Percentiles rank a stretch among this genome's conserved stretches.
These are phyloP conservation scores for Armadillidium nasatum DNA, from an alignment of 1,140 invertebrate genomes.

Conservation along the genomic window DNA sequence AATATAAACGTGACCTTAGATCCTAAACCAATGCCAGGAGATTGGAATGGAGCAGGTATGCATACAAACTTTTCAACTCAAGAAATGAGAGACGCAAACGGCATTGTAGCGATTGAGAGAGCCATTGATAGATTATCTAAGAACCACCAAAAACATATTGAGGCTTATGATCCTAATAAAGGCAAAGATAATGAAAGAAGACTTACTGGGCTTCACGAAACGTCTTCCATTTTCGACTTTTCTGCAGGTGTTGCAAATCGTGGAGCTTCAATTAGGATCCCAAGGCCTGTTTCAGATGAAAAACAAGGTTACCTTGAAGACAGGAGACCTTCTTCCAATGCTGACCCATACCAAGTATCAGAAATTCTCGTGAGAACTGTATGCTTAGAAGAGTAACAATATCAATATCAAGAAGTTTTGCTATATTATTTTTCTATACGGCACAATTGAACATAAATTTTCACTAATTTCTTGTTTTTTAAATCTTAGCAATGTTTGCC, in stretches of 20 bases:
- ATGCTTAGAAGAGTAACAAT: slow-evolving; percentile 58
- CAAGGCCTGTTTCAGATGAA: slow-evolving; percentile 75
- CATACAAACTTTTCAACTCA: slow-evolving; percentile 81
- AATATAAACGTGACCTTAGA: slow-evolving; percentile 80
- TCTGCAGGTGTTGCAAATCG: slow-evolving; percentile 60
- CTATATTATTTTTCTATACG: too few species aligned
- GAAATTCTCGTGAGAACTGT: slow-evolving; percentile 68
- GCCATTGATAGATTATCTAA: slow-evolving; percentile 76
- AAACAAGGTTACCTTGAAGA: slow-evolving; percentile 91
- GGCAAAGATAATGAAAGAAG: slow-evolving; percentile 77
- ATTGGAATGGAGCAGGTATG: slow-evolving; percentile 90
- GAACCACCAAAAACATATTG: slow-evolving; percentile 79
- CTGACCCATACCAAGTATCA: slow-evolving; percentile 79
- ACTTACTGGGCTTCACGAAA: slow-evolving; percentile 77
- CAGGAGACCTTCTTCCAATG: slow-evolving; percentile 86
- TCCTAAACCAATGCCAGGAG: slow-evolving; percentile 74
- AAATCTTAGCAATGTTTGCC: too few species aligned
- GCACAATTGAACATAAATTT: too few species aligned
- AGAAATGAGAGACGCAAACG: slow-evolving; percentile 31
- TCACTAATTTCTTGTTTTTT: too few species aligned
- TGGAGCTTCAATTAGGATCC: slow-evolving; percentile 62
- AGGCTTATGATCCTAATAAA: slow-evolving; percentile 78
- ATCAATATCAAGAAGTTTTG: not conserved
- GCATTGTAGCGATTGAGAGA: slow-evolving; percentile 62
- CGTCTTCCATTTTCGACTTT: slow-evolving; percentile 78